phyloP scores from a whole-genome alignment of 2,797 vertebrate genomes.

The Pseudopleuronectes americanus region DNA sequence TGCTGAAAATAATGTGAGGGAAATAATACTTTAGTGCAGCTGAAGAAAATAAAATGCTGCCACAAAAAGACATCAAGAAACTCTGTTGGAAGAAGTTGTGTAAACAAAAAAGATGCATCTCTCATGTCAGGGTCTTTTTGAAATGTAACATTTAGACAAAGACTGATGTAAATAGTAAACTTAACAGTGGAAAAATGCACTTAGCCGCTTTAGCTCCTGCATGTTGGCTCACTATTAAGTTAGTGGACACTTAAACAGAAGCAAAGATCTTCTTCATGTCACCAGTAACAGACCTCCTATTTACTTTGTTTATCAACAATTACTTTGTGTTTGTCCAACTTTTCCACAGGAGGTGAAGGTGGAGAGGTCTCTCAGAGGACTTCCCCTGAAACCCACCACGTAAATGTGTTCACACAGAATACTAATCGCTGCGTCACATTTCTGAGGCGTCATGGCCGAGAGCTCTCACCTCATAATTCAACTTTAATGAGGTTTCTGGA shows the following conservation, averaged over 20 bases:
- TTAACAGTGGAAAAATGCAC: neutral
- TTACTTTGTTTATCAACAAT: neutral
- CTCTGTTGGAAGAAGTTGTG: neutral
- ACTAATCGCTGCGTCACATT: neutral
- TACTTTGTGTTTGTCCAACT: neutral
- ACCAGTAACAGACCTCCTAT: neutral
- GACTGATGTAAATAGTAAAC: constrained; percentile 7
- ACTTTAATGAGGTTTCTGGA: neutral
- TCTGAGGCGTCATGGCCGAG: neutral
- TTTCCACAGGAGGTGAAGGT: neutral
- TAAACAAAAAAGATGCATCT: constrained; percentile 1
- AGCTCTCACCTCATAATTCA: neutral
- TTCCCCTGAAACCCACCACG: neutral
- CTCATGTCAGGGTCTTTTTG: constrained; percentile 4
- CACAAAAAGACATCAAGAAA: neutral
- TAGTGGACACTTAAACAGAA: neutral
- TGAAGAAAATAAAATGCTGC: constrained; percentile 5
- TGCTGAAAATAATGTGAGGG: constrained; percentile 10
- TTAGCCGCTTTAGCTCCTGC: neutral
- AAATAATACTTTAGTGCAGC: constrained; percentile 2
- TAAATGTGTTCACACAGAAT: neutral
- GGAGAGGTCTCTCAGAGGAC: neutral
- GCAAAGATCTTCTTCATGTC: neutral
- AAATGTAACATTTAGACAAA: constrained; percentile 2
- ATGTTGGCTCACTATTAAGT: constrained; percentile 1